phyloP scores from a whole-genome alignment of 2,888 invertebrate genomes.

The Dasysyrphus tricinctus region DNA sequence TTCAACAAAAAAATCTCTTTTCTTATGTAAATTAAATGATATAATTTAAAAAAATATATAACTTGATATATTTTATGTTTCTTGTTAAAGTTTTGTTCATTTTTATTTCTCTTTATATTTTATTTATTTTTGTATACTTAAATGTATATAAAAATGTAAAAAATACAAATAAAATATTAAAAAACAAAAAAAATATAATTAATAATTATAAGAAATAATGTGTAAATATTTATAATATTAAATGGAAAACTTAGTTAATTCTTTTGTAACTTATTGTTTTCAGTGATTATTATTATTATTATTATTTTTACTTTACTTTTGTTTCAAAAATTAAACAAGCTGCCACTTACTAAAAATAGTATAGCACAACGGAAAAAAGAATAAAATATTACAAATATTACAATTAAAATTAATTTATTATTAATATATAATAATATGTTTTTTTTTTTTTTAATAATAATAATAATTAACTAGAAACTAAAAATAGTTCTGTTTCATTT shows the following conservation, averaged over 20 bases:
- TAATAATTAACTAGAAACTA: slow-evolving; percentile 74
- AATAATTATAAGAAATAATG: slow-evolving; percentile 41
- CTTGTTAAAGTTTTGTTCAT: slow-evolving; percentile 34
- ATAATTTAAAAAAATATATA: slow-evolving; percentile 71
- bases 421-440: slow-evolving; percentile 9
- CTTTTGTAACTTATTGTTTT: slow-evolving; percentile 54
- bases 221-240: slow-evolving; percentile 56
- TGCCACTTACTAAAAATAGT: slow-evolving; percentile 66
- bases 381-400: slow-evolving; percentile 62
- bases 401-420: slow-evolving; percentile 41
- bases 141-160: slow-evolving; percentile 69
- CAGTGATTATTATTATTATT: slow-evolving; percentile 34
- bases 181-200: slow-evolving; percentile 5
- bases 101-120: slow-evolving; percentile 4
- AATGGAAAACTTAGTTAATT: slow-evolving; percentile 69
- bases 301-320: neutral
- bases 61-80: slow-evolving; percentile 63
- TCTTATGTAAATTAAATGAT: slow-evolving; percentile 55
- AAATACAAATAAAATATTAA: slow-evolving; percentile 57
- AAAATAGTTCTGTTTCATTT: slow-evolving; percentile 74
- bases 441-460: slow-evolving; percentile 35
- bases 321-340: slow-evolving; percentile 43
- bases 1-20: slow-evolving; percentile 40
- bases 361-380: slow-evolving; percentile 69
- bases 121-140: slow-evolving; percentile 53